These are phyloP conservation scores for Notamacropus eugenii DNA, from an alignment of 2,797 vertebrate species.

Conservation along the genomic window DNA sequence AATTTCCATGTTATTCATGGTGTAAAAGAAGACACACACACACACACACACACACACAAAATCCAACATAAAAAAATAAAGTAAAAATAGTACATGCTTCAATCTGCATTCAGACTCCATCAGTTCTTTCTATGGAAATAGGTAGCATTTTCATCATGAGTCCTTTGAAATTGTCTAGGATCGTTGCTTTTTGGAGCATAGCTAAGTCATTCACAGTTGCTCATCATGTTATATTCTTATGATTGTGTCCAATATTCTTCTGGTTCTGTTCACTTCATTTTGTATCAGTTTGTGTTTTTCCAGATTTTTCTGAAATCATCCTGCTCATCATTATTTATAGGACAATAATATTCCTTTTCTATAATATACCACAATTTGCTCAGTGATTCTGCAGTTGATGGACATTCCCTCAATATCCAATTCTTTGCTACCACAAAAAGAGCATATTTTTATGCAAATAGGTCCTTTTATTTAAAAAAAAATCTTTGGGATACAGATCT, in stretches of 20 bases:
- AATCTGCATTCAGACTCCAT: background rate
- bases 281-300: too few species aligned
- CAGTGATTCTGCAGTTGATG: background rate
- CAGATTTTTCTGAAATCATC: too few species aligned
- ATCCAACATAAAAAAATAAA: background rate
- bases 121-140: background rate
- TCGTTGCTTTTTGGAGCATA: background rate
- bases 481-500: too few species aligned
- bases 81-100: background rate
- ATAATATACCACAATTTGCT: background rate
- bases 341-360: too few species aligned
- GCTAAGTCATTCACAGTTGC: background rate
- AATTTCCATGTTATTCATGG: background rate
- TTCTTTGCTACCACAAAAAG: background rate
- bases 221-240: background rate
- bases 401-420: background rate
- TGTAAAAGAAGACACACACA: too few species aligned
- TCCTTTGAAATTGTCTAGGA: background rate
- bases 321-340: too few species aligned
- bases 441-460: background rate
- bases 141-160: background rate
- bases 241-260: too few species aligned
- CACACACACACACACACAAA: too few species aligned
- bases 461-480: background rate
- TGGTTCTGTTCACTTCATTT: too few species aligned